Percentiles rank a stretch among this genome's conserved stretches.
phyloP scores from a whole-genome alignment of 30 jellyfish, hydroid and myxozoan species.

The Aurelia coerulea region DNA sequence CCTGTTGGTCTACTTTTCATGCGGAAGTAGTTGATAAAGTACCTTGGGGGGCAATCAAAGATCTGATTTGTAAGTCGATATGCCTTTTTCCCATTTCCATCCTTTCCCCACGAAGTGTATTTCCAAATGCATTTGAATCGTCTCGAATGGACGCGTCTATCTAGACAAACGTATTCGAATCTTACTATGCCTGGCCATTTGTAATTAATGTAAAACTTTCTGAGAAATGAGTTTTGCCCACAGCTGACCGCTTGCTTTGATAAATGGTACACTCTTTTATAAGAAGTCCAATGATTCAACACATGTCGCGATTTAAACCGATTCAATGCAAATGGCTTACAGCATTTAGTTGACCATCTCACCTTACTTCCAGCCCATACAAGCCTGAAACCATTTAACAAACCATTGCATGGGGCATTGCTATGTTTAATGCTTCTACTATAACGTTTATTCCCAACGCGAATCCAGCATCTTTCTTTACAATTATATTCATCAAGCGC shows the following conservation, averaged over 20 bases:
- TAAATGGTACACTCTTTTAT: background rate
- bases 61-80: slow-evolving; percentile 40
- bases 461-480: slow-evolving; percentile 8
- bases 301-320: background rate
- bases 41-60: slow-evolving; percentile 19
- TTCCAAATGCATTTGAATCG: background rate
- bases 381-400: slow-evolving; percentile 18
- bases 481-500: slow-evolving; percentile 28
- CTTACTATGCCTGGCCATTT: slow-evolving; percentile 1
- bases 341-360: slow-evolving; percentile 26
- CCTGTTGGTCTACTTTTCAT: background rate
- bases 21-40: slow-evolving; percentile 17
- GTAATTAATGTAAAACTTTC: background rate
- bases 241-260: slow-evolving; percentile 9
- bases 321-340: background rate
- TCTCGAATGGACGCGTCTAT: background rate
- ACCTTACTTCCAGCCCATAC: slow-evolving; percentile 2
- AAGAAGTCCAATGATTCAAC: background rate
- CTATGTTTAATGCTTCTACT: background rate
- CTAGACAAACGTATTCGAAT: slow-evolving; percentile 24
- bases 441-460: too few species aligned
- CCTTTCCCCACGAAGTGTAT: slow-evolving; percentile 4
- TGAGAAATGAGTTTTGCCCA: background rate
- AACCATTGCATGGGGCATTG: background rate
- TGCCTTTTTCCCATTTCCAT: slow-evolving; percentile 15